Evolutionary conservation across 2,113 vertebrate genomes (phyloP).

Genomic region (Gallinago undulata): DNA sequence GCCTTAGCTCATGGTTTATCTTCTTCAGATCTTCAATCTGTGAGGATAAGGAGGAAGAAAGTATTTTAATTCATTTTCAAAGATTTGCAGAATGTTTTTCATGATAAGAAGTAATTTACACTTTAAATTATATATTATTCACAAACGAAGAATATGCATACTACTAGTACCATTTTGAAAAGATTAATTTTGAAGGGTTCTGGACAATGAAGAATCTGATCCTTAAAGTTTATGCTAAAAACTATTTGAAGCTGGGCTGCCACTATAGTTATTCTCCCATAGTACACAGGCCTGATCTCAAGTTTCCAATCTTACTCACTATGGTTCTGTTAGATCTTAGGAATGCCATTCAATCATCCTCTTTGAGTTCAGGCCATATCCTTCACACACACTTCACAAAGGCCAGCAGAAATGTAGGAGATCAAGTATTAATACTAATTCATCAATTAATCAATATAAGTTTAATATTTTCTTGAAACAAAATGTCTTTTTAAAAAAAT

Average conservation of each 20-base stretch:
- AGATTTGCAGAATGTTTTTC: neutral
- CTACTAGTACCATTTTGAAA: neutral
- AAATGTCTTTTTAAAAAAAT: neutral
- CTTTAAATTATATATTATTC: neutral
- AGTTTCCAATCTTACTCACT: neutral
- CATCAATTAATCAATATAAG: neutral
- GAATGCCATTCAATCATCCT: neutral
- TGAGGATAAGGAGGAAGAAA: slow-evolving; percentile 37
- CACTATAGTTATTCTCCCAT: neutral
- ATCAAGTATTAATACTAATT: neutral
- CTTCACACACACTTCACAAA: neutral
- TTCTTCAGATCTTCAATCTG: slow-evolving; percentile 73
- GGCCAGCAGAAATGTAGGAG: neutral
- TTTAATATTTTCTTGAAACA: neutral
- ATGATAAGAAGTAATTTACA: neutral
- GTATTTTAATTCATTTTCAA: neutral
- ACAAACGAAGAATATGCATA: neutral
- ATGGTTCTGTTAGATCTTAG: neutral
- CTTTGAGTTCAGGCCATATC: neutral
- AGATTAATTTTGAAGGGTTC: neutral
- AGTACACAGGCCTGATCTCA: neutral
- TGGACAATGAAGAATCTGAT: neutral
- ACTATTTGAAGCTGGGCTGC: neutral
- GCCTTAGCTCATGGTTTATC: slow-evolving; percentile 69
- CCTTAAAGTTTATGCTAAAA: neutral